Evolutionary conservation across 2,888 invertebrate species (phyloP), one percentile per base, ranked within the genome.

Genomic region (Podotricha telesiphe): DNA sequence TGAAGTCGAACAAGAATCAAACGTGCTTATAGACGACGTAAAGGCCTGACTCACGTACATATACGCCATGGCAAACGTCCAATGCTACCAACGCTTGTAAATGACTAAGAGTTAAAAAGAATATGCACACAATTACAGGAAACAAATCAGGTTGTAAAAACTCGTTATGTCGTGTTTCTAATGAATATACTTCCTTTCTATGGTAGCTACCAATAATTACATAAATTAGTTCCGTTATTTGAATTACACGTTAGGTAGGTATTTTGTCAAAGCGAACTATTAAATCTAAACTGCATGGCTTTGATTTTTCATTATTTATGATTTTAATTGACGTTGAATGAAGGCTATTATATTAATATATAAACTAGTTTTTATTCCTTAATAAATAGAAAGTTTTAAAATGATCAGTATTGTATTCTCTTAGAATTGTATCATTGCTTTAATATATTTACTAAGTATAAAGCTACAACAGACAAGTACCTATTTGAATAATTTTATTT

Each of bases 11-110:
- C 80, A 80, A 81, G 76, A 76, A 78, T 80, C 81, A 79, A 80
- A 78, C 78, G 76, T 79, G 78, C 80, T 78, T 70, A 72, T 47
- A 63, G 34, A 34, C 17, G 8, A 34, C 62, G 34, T 62, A 48
- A 62, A 62, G 69, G 75, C 79, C 79, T 83, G 85, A 85, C 80
- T 84, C 84, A 84, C 82, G 79, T 81, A 84, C 82, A 78, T 81
- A 79, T 79, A 78, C 79, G 80, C 74, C 79, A 82, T 89, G 88
- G 89, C 89, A 87, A 80, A 67, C 75, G 75, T 88, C 88, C 89
- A 89, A 86, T 81, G 78, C 79, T 81, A 77, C 79, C 79, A 79
- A 82, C 78, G 76, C 79, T 82, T 76, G 80, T 77, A 81, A 80
- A 85, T 81, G 79, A 79, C 78, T 78, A 75, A 78, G 77, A 78